phyloP scores from a whole-genome alignment of 1,140 invertebrate genomes.

The Aphelenchoides avenae region DNA sequence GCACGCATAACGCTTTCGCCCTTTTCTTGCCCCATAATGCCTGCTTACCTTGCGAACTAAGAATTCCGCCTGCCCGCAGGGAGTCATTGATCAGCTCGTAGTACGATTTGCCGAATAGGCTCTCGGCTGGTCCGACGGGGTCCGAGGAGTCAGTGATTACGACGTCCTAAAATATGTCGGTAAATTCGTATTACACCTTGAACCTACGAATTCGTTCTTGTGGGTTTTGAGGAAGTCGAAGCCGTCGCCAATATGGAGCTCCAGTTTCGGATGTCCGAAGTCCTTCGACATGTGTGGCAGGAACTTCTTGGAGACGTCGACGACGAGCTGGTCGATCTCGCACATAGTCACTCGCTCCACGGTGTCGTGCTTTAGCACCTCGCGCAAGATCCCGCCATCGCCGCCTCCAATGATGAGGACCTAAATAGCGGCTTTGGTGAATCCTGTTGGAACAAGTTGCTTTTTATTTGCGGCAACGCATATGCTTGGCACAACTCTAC shows the following conservation, averaged over 20 bases:
- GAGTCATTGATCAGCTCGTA: slow-evolving; percentile 79
- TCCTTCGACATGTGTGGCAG: slow-evolving; percentile 83
- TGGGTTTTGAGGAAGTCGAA: slow-evolving; percentile 88
- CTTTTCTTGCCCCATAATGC: no score
- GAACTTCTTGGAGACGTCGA: slow-evolving; percentile 83
- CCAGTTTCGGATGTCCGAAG: slow-evolving; percentile 77
- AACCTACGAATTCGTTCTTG: slow-evolving; percentile 64
- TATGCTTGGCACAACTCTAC: no score
- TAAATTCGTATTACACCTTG: slow-evolving; percentile 65
- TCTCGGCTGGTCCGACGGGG: slow-evolving; percentile 74
- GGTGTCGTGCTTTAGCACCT: slow-evolving; percentile 83
- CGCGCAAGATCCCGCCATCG: slow-evolving; percentile 89
- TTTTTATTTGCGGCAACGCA: neutral
- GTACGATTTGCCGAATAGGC: slow-evolving; percentile 74
- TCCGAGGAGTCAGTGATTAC: slow-evolving; percentile 98
- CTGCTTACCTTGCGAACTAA: slow-evolving; percentile 80
- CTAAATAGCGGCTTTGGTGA: no score
- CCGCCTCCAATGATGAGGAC: slow-evolving; percentile 94
- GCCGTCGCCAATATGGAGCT: slow-evolving; percentile 81
- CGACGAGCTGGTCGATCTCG: slow-evolving; percentile 85
- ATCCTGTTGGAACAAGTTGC: neutral
- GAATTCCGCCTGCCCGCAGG: slow-evolving; percentile 76
- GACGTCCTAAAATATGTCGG: slow-evolving; percentile 76
- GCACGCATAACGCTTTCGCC: no score
- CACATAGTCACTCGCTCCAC: slow-evolving; percentile 83